Evolutionary conservation across 2,888 invertebrate genomes (phyloP).

Genomic region (Calliphora vomitoria): DNA sequence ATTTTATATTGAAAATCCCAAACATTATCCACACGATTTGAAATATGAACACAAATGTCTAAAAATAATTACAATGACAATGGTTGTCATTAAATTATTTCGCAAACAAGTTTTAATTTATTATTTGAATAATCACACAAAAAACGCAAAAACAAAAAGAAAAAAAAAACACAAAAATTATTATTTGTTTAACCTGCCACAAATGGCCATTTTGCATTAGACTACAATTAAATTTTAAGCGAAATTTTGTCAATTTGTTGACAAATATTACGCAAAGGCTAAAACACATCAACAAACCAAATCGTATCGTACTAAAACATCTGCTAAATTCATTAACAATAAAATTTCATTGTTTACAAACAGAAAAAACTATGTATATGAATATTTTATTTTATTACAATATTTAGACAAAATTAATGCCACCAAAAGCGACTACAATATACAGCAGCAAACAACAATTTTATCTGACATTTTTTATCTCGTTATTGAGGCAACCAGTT

Average conservation of each 20-base stretch:
- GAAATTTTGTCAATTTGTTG: slow-evolving; percentile 80
- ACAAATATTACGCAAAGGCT: slow-evolving; percentile 79
- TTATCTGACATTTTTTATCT: slow-evolving; percentile 54
- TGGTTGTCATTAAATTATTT: slow-evolving; percentile 66
- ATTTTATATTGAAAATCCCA: slow-evolving; percentile 3
- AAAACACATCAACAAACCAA: slow-evolving; percentile 69
- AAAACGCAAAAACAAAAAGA: neutral
- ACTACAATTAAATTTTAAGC: slow-evolving; percentile 54
- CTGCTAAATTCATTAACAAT: slow-evolving; percentile 68
- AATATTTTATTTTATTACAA: slow-evolving; percentile 20
- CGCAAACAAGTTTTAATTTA: slow-evolving; percentile 48
- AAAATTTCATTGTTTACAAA: slow-evolving; percentile 15
- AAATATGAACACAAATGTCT: neutral
- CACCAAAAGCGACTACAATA: neutral
- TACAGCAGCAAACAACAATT: neutral
- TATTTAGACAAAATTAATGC: slow-evolving; percentile 53
- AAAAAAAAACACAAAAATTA: slow-evolving; percentile 19
- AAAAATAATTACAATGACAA: slow-evolving; percentile 67
- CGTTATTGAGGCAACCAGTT: slow-evolving; percentile 24
- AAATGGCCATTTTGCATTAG: slow-evolving; percentile 11
- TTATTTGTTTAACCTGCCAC: slow-evolving; percentile 39
- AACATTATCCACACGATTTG: neutral
- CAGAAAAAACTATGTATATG: slow-evolving; percentile 8
- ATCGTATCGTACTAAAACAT: slow-evolving; percentile 52
- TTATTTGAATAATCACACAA: slow-evolving; percentile 18